Evolutionary conservation across 2,888 invertebrate genomes (phyloP), one percentile per base, ranked within the genome.

Genomic region (Leptinotarsa tumamoca): DNA sequence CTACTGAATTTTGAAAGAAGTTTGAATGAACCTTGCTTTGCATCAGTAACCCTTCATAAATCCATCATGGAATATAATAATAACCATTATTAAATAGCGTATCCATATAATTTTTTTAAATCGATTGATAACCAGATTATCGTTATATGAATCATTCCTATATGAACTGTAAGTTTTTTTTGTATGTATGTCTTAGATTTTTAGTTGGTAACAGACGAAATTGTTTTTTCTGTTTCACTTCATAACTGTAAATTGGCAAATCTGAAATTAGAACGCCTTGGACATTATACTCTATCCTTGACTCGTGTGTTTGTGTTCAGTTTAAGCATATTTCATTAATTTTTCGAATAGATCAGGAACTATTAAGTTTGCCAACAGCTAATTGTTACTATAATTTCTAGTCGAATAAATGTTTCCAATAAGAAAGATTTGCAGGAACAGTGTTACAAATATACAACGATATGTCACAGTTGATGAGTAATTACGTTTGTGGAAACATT

Each of bases 201-300:
- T 43, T 43, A 43, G 43, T 43, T 52, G 52, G 17, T 52, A 52
- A 17, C 5, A 52, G 4, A 15, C 17, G 17, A 52, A 69, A 21
- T 21, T 13, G n/a, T 27, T 43, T 54, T 50, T 52, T 68, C n/a
- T 56, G 18, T 18, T 52, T 52, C 52, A n/a, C 14, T 52, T 52
- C n/a, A n/a, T 17, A 52, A 52, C 17, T 52, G n/a, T 54, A 21
- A 43, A 18, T 23, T 21, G 23, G 18, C 58, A 58, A 21, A 21
- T 13, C 58, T 58, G 58, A n/a, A 58, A 58, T 58, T 58, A 18
- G 58, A 23, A 58, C 21, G 18, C 58, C 58, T 58, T 58, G 58
- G 58, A 58, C 7, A 18, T 58, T n/a, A 4, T 58, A 18, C 10
- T 58, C 4, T 18, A 58, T 58, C 58, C 58, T 56, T 56, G 56